Evolutionary conservation across 2,113 vertebrate species (phyloP).

Genomic region (Spheniscus mendiculus): DNA sequence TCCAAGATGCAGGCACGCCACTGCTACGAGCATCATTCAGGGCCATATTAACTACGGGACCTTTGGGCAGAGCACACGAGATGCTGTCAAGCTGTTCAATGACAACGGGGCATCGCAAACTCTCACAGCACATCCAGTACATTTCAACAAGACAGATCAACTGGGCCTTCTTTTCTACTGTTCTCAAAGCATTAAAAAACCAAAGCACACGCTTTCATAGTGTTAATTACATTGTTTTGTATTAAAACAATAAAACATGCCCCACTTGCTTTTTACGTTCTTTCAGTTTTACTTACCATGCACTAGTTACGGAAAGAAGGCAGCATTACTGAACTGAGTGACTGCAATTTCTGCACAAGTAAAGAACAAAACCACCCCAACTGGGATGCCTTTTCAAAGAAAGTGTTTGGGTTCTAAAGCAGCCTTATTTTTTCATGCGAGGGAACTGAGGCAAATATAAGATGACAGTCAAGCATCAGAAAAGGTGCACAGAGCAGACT

Average conservation of each 20-base stretch:
- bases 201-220: neutral
- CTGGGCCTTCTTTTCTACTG: neutral
- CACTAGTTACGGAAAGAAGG: neutral
- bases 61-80: rapidly evolving
- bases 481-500: neutral
- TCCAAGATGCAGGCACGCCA: neutral
- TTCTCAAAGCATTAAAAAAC: neutral
- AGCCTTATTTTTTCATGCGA: neutral
- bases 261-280: neutral
- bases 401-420: neutral
- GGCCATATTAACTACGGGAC: neutral
- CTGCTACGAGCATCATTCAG: neutral
- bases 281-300: neutral
- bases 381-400: neutral
- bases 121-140: neutral
- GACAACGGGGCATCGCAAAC: neutral
- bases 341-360: neutral
- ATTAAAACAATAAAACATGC: neutral
- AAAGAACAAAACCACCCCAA: neutral
- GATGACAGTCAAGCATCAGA: neutral
- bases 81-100: neutral
- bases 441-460: neutral
- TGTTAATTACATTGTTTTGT: neutral
- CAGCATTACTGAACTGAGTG: neutral
- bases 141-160: neutral